Base-by-base conservation (phyloP, 2,113 vertebrate species). In the Eubucco bourcierii region DNA sequence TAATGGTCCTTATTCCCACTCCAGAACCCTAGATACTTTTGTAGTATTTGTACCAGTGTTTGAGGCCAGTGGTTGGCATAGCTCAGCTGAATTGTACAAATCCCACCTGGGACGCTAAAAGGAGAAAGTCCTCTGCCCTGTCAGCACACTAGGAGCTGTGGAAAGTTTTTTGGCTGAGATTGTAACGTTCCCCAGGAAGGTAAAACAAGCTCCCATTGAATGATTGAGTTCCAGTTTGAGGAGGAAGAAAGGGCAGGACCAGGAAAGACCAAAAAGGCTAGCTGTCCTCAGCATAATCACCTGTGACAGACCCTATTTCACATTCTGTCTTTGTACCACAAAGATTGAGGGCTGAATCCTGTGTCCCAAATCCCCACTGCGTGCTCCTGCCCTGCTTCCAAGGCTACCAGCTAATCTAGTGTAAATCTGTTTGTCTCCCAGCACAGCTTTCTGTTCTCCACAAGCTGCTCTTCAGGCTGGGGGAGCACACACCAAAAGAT, bases 331-430 rank as follows among this genome's bases (percentile, higher is more conserved):
- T 59, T 70, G 2, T 58, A 74, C 13, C 28, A 61, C 53, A 86
- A 56, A 78, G 73, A 82, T 53, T 61, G 87, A 72, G 46, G 76
- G 33, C 65, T 88, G 80, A 95, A 93, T 34, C 44, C 87, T 65
- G 71, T 84, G 86, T 55, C 90, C 88, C 85, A 96, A 95, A 95
- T 96, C 88, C 85, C 72, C 28, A 31, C 53, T 65, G 64, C 2
- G 1, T 47, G 16, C 53, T 83, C 58, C 88, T 93, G 95, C 74
- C 88, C 70, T 78, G 80, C 95, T 92, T 93, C 80, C 86, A 91
- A 88, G 63, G 77, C 88, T 79, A 84, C 74, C 55, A 70, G 95
- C 83, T 96, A 94, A 95, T 95, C 95, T 87, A 84, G 29, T 31
- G 50, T 86, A 84, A 95, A 95, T 92, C 93, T 88, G 56, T 64